Evolutionary conservation across 2,797 vertebrate species (phyloP).

Genomic region (Xiphorhynchus erythropygius): DNA sequence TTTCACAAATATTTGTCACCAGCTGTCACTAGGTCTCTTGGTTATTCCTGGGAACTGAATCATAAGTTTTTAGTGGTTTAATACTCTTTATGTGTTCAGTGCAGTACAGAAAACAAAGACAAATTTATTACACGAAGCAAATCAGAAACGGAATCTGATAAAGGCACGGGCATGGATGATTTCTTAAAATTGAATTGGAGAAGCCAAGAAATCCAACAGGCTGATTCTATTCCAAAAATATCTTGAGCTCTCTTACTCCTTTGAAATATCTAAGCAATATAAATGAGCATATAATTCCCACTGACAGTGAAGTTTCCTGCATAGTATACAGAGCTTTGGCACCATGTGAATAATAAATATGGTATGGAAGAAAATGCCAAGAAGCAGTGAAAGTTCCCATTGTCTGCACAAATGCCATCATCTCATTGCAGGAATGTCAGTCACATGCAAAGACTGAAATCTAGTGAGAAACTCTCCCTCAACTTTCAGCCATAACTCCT

Average conservation of each 20-base stretch:
- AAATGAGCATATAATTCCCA: conserved; percentile 9
- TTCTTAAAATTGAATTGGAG: neutral
- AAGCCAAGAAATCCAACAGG: conserved; percentile 13
- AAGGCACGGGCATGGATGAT: neutral
- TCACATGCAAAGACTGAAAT: neutral
- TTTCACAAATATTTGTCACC: neutral
- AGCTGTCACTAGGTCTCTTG: neutral
- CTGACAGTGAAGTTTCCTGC: neutral
- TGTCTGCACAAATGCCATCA: conserved; percentile 33
- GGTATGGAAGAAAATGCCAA: conserved; percentile 9
- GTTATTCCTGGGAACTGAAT: neutral
- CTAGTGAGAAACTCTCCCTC: neutral
- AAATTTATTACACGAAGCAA: conserved; percentile 13
- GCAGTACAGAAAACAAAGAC: neutral
- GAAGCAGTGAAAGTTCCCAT: conserved; percentile 36
- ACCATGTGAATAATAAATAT: conserved; percentile 21
- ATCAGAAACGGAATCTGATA: conserved; percentile 1
- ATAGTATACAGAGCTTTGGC: neutral
- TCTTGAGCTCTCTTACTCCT: neutral
- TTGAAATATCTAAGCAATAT: neutral
- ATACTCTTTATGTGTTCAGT: neutral
- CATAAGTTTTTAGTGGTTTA: neutral
- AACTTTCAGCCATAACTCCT: neutral
- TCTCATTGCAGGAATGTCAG: neutral
- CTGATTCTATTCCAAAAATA: conserved; percentile 1